Conservation (phyloP, 2,113 vertebrate genomes). For the Erythrolamprus reginae region DNA sequence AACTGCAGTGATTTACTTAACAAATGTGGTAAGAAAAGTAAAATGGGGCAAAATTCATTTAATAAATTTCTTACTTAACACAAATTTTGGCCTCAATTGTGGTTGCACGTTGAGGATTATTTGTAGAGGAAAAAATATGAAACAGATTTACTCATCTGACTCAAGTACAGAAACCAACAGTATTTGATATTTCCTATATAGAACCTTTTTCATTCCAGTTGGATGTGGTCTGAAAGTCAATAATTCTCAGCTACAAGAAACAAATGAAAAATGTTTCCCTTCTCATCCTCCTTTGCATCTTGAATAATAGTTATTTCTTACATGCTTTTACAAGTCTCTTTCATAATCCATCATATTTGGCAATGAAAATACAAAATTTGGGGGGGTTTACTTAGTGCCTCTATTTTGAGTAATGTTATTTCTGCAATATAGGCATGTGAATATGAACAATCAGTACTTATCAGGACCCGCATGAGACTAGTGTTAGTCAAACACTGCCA, state of each 20-base stretch:
- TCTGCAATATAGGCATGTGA: background rate
- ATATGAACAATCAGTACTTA: background rate
- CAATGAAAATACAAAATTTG: background rate
- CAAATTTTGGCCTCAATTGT: too few relatives aligned
- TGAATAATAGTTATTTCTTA: background rate
- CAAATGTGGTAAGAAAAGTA: too few relatives aligned
- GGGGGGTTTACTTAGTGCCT: background rate
- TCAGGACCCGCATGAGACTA: background rate
- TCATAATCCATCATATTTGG: background rate
- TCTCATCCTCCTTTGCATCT: background rate
- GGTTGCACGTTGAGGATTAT: too few relatives aligned
- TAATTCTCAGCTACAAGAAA: background rate
- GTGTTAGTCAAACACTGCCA: background rate
- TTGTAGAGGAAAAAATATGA: background rate
- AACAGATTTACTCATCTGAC: background rate
- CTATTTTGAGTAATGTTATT: background rate
- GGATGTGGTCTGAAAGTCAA: background rate
- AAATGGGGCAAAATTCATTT: too few relatives aligned
- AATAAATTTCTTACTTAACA: too few relatives aligned
- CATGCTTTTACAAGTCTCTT: background rate
- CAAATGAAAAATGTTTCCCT: background rate
- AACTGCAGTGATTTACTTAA: too few relatives aligned
- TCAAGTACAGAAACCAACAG: background rate
- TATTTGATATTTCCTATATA: background rate
- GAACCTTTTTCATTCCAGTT: background rate